Percentiles rank a stretch among this genome's conserved stretches.
phyloP scores from a whole-genome alignment of 2,888 invertebrate genomes.

The Microdon myrmicae region DNA sequence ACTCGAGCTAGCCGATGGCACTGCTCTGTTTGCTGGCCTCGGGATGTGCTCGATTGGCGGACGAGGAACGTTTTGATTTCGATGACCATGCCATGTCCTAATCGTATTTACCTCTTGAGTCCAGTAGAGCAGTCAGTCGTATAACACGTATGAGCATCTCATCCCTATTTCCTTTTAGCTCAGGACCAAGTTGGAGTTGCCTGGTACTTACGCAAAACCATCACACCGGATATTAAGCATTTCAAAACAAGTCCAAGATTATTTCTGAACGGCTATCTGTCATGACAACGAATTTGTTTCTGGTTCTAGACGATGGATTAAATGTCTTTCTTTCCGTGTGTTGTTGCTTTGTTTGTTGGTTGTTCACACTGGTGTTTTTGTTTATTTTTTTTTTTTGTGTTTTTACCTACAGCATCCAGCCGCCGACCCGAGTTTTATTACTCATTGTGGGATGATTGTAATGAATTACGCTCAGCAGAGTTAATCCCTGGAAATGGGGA shows the following conservation, averaged over 20 bases:
- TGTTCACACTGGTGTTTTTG: slow-evolving; percentile 18
- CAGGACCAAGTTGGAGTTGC: slow-evolving; percentile 17
- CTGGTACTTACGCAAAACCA: slow-evolving; percentile 8
- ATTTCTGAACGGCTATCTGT: slow-evolving; percentile 42
- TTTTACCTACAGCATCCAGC: not conserved
- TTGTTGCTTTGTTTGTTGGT: too few species aligned
- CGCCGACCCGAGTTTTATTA: slow-evolving; percentile 41
- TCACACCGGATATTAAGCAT: slow-evolving; percentile 49
- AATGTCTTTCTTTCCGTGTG: slow-evolving; percentile 4
- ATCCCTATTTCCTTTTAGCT: slow-evolving; percentile 1
- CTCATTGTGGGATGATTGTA: slow-evolving; percentile 49
- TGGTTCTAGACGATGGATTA: slow-evolving; percentile 16
- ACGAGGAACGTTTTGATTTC: slow-evolving; percentile 20
- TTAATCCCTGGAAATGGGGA: slow-evolving; percentile 47
- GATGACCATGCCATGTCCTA: slow-evolving; percentile 45
- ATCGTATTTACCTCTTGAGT: slow-evolving; percentile 50
- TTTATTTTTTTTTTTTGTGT: slow-evolving; percentile 8
- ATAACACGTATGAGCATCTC: slow-evolving; percentile 19
- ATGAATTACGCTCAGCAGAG: slow-evolving; percentile 50
- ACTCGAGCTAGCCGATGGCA: slow-evolving; percentile 24
- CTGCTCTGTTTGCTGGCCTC: not conserved
- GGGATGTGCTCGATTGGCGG: slow-evolving; percentile 10
- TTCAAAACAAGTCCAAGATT: slow-evolving; percentile 51
- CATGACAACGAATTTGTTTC: slow-evolving; percentile 33
- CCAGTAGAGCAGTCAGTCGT: slow-evolving; percentile 42